These are phyloP conservation scores for Siphlonurus alternatus DNA, from an alignment of 2,888 invertebrate genomes.

Conservation along the genomic window DNA sequence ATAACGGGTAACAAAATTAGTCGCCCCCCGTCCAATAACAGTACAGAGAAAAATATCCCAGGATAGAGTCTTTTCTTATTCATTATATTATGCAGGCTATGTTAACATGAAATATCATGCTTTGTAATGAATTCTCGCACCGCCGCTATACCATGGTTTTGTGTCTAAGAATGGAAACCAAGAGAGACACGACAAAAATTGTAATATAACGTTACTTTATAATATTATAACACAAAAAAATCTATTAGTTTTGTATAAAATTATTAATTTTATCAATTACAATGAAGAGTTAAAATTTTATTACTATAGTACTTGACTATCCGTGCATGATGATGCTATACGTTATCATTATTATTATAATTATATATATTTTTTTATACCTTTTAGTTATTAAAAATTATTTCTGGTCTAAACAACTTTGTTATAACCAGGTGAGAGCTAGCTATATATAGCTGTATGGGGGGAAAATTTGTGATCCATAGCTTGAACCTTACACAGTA, in stretches of 20 bases:
- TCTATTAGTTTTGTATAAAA: neutral
- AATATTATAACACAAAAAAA: neutral
- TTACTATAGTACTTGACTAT: too few relatives aligned
- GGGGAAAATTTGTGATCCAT: neutral
- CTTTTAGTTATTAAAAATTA: conserved; percentile 3
- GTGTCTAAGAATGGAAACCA: neutral
- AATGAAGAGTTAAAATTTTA: too few relatives aligned
- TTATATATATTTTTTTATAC: neutral
- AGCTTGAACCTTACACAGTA: neutral
- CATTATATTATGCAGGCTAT: neutral
- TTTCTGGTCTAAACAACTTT: neutral
- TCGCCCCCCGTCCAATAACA: too few relatives aligned
- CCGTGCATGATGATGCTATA: too few relatives aligned
- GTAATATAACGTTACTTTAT: neutral
- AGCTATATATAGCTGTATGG: too few relatives aligned
- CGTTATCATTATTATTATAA: neutral
- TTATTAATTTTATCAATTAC: neutral
- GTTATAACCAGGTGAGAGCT: too few relatives aligned
- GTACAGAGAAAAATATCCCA: neutral
- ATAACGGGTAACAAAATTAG: too few relatives aligned
- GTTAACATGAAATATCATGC: conserved; percentile 1
- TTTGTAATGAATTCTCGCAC: conserved; percentile 1
- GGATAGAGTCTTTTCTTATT: neutral
- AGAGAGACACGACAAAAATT: neutral
- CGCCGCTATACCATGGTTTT: neutral